These are phyloP conservation scores for Tychaedon coryphoeus DNA, from an alignment of 2,113 vertebrate genomes.

Conservation along the genomic window DNA sequence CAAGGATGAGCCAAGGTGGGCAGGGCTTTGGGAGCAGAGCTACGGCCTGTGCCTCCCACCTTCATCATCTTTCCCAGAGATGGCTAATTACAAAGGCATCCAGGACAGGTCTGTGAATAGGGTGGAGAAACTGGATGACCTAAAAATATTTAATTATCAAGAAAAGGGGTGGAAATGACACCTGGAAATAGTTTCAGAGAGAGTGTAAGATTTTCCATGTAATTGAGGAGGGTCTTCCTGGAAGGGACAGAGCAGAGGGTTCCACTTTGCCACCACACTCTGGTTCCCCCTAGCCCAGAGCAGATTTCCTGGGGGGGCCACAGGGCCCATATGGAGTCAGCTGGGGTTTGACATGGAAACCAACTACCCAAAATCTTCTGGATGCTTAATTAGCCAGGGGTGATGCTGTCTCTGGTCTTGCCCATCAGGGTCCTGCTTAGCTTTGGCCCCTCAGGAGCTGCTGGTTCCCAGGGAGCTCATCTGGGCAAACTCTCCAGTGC, in stretches of 20 bases:
- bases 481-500: rapidly evolving
- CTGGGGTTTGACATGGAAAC: background rate
- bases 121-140: conserved; percentile 18
- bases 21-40: background rate
- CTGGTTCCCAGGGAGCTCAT: background rate
- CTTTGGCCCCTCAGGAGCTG: background rate
- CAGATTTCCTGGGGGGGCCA: background rate
- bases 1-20: background rate
- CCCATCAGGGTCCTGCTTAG: background rate
- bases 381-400: background rate
- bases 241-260: background rate
- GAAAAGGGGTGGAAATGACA: background rate
- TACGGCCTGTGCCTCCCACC: rapidly evolving
- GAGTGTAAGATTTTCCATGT: background rate
- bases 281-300: background rate
- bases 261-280: background rate
- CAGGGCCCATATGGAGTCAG: background rate
- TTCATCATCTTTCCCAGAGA: background rate
- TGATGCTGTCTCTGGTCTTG: rapidly evolving
- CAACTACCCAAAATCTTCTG: background rate
- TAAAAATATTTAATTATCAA: conserved; percentile 41
- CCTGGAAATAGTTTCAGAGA: background rate
- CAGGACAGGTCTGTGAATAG: background rate
- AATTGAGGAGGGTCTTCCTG: background rate
- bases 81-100: conserved; percentile 36